Evolutionary conservation across 1,140 invertebrate genomes (phyloP).

Genomic region (Orchesella cincta): DNA sequence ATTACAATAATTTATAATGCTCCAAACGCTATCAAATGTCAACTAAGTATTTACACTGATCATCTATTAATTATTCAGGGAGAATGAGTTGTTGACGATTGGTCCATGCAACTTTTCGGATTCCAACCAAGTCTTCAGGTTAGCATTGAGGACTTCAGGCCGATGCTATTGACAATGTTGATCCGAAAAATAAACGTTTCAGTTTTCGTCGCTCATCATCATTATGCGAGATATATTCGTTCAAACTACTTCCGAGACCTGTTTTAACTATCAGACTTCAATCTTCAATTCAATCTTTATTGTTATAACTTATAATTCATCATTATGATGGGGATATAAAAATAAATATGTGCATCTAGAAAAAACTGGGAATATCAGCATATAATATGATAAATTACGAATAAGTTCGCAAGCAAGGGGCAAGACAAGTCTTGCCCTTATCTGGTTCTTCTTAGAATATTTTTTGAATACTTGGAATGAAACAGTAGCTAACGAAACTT

Average conservation of each 20-base stretch:
- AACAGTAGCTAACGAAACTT: too few species aligned
- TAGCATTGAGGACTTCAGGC: neutral
- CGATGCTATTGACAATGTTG: neutral
- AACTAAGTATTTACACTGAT: neutral
- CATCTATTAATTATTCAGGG: neutral
- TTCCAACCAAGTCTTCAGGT: conserved; percentile 6
- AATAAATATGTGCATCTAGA: too few species aligned
- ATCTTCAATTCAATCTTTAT: neutral
- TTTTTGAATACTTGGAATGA: too few species aligned
- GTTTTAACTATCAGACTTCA: neutral
- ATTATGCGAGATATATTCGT: neutral
- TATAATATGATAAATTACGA: too few species aligned
- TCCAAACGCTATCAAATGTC: neutral
- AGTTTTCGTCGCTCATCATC: too few species aligned
- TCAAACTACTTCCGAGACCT: neutral
- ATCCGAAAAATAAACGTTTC: too few species aligned
- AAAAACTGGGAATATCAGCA: too few species aligned
- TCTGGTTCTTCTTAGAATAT: too few species aligned
- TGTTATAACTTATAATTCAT: neutral
- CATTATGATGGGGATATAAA: neutral
- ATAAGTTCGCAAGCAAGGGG: too few species aligned
- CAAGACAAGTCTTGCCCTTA: too few species aligned
- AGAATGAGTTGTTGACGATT: neutral
- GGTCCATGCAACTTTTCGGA: neutral
- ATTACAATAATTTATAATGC: neutral